A percentile compares a stretch with the other conserved stretches of the same genome.
phyloP scores from a whole-genome alignment of 64 coral and sea anemone species.

The Actinia tenebrosa region DNA sequence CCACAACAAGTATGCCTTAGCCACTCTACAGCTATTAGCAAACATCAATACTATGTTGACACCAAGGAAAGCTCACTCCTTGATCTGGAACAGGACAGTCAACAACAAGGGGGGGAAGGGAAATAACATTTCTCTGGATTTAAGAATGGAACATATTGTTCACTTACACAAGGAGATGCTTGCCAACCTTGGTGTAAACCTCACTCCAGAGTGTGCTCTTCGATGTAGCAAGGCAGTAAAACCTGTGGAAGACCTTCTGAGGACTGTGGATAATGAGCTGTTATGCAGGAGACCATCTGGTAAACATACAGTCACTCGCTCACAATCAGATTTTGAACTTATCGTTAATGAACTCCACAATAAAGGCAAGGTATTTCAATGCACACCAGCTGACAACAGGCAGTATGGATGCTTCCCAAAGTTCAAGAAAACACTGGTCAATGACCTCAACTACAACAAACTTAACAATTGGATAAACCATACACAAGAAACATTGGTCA shows the following conservation, averaged over 20 bases:
- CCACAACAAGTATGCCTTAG: constrained; percentile 43
- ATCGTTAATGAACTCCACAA: constrained; percentile 48
- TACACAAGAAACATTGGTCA: constrained; percentile 19
- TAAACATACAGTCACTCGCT: constrained; percentile 42
- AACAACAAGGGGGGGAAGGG: constrained; percentile 7
- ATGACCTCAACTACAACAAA: background rate
- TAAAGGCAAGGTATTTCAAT: constrained; percentile 32
- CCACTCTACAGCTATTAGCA: background rate
- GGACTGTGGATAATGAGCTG: constrained; percentile 36
- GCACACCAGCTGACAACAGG: constrained; percentile 13
- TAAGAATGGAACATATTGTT: constrained; percentile 39
- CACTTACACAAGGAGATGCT: constrained; percentile 33
- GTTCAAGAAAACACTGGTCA: constrained; percentile 30
- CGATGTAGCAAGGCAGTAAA: constrained; percentile 64
- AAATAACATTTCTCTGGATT: constrained; percentile 38
- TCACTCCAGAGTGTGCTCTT: constrained; percentile 1
- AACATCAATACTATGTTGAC: constrained; percentile 25
- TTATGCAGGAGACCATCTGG: constrained; percentile 44
- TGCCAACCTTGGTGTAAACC: constrained; percentile 26
- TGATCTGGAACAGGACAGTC: constrained; percentile 33
- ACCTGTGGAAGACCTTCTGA: constrained; percentile 47
- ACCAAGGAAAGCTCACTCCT: background rate
- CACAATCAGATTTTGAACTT: constrained; percentile 33
- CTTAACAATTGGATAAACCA: constrained; percentile 29
- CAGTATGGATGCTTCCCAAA: constrained; percentile 30